phyloP scores from a whole-genome alignment of 2,888 invertebrate genomes.

The Coecobrya sp. region DNA sequence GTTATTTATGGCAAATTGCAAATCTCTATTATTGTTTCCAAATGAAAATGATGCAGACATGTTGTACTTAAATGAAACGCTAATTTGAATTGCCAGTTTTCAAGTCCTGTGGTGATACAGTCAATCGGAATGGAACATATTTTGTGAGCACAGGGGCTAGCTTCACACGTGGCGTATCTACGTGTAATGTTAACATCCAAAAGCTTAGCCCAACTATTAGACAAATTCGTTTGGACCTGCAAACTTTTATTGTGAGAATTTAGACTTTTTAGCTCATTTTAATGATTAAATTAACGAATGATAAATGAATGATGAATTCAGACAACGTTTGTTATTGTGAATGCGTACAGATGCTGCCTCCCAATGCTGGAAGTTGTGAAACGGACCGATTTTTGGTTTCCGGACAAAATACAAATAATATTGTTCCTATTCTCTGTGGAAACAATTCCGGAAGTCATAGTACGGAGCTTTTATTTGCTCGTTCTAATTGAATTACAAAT shows the following conservation, averaged over 20 bases:
- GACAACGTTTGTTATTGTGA: too few relatives aligned
- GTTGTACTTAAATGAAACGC: too few relatives aligned
- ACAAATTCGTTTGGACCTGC: slow-evolving; percentile 92
- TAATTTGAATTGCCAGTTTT: slow-evolving; percentile 90
- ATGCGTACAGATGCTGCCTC: slow-evolving; percentile 89
- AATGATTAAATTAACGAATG: too few relatives aligned
- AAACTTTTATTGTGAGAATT: slow-evolving; percentile 92
- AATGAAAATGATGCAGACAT: too few relatives aligned
- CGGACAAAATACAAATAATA: slow-evolving; percentile 91
- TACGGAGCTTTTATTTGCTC: slow-evolving; percentile 87
- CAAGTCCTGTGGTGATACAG: slow-evolving; percentile 91
- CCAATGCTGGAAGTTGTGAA: slow-evolving; percentile 91
- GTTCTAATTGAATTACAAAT: too few relatives aligned
- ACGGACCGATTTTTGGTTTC: slow-evolving; percentile 92
- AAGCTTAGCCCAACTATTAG: slow-evolving; percentile 90
- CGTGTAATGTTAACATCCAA: slow-evolving; percentile 91
- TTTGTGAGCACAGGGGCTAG: slow-evolving; percentile 91
- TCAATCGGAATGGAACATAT: slow-evolving; percentile 91
- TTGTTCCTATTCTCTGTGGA: slow-evolving; percentile 92
- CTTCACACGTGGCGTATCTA: slow-evolving; percentile 88
- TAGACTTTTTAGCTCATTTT: too few relatives aligned
- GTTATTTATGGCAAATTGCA: too few relatives aligned
- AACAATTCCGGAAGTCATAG: slow-evolving; percentile 93
- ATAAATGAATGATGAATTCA: too few relatives aligned
- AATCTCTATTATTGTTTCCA: too few relatives aligned